These are phyloP conservation scores for Trachemys scripta DNA, from an alignment of 2,113 vertebrate species.

Conservation along the genomic window DNA sequence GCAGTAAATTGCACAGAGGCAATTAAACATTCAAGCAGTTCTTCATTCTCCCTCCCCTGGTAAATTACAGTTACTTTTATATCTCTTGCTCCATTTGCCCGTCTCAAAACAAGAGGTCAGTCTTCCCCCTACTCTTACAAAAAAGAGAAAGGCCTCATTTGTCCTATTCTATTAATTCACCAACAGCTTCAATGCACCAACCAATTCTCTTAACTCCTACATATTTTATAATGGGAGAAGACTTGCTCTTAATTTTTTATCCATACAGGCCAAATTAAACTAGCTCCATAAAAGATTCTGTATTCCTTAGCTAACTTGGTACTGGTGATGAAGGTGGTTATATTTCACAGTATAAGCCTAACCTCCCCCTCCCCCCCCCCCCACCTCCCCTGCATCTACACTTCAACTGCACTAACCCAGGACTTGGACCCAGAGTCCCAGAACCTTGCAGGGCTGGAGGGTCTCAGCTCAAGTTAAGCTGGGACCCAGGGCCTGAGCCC, in stretches of 20 bases:
- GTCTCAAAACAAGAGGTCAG: neutral
- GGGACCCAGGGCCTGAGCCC: neutral
- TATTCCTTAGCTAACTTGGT: too few species aligned
- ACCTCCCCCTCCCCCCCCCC: neutral
- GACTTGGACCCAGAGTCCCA: neutral
- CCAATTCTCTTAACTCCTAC: neutral
- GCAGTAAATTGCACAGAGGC: neutral
- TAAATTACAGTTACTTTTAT: neutral
- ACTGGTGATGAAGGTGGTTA: too few species aligned
- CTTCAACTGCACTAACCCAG: neutral
- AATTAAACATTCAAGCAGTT: conserved; percentile 4
- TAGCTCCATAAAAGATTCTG: too few species aligned
- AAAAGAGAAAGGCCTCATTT: neutral
- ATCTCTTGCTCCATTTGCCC: neutral
- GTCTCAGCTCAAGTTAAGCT: neutral
- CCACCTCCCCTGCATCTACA: neutral
- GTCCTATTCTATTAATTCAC: neutral
- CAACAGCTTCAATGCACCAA: neutral
- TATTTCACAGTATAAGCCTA: neutral
- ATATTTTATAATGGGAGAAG: neutral
- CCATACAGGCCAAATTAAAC: too few species aligned
- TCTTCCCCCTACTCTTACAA: neutral
- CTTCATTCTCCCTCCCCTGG: neutral
- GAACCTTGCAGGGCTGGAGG: neutral
- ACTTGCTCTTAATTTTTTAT: neutral